These are phyloP conservation scores for Tympanuchus pallidicinctus DNA, from an alignment of 2,113 vertebrate genomes.

Conservation along the genomic window DNA sequence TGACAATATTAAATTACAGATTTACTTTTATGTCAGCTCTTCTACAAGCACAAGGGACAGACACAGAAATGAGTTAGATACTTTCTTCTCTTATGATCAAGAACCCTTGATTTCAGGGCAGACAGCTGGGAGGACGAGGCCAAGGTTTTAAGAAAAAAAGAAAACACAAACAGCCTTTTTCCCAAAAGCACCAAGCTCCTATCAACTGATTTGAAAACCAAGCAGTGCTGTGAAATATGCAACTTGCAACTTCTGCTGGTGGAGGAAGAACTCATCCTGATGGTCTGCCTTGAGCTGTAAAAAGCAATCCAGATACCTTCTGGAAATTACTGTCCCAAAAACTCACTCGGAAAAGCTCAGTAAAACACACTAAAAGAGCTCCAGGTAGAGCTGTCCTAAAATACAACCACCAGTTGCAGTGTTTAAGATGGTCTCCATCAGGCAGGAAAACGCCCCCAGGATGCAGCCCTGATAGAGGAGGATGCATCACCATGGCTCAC, in stretches of 20 bases:
- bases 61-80: neutral
- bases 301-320: neutral
- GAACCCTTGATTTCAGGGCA: neutral
- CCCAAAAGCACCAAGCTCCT: neutral
- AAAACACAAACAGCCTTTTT: neutral
- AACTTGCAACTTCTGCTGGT: neutral
- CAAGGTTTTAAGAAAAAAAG: neutral
- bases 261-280: neutral
- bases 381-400: neutral
- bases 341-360: neutral
- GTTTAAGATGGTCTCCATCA: neutral
- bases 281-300: accelerated
- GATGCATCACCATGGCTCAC: neutral
- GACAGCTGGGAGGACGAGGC: neutral
- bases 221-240: neutral
- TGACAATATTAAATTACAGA: neutral
- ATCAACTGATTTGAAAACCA: neutral
- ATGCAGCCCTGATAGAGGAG: neutral
- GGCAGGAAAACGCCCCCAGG: neutral
- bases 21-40: slow-evolving; percentile 17
- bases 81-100: neutral
- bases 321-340: neutral
- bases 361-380: neutral
- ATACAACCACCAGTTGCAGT: neutral
- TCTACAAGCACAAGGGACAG: neutral